These are phyloP conservation scores for Cherax destructor DNA, from an alignment of 1,140 invertebrate genomes.

Conservation along the genomic window DNA sequence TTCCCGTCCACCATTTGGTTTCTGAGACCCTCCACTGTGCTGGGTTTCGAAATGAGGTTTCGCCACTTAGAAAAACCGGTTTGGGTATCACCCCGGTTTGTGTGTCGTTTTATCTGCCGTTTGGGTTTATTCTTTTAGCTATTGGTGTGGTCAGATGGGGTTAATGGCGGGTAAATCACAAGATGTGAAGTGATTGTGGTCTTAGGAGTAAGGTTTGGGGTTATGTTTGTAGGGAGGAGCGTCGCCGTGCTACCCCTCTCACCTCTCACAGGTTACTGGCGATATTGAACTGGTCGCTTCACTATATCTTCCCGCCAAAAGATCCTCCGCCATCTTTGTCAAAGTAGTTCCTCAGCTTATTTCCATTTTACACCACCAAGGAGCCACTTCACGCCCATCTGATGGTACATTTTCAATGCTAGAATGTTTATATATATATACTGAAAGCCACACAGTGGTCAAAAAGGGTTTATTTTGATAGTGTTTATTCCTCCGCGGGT, in stretches of 20 bases:
- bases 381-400: neutral
- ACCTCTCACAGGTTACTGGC: conserved; percentile 57
- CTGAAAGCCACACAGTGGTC: neutral
- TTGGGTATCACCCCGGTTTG: neutral
- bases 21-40: conserved; percentile 50
- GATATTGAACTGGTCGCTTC: conserved; percentile 48
- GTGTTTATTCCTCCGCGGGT: neutral
- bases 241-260: neutral
- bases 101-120: neutral
- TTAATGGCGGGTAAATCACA: too few relatives aligned
- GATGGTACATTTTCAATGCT: neutral
- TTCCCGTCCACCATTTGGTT: conserved; percentile 55
- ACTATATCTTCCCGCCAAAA: conserved; percentile 62
- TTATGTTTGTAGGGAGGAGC: neutral
- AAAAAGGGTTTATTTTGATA: neutral
- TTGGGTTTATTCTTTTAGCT: too few relatives aligned
- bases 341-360: conserved; percentile 8
- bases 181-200: too few relatives aligned
- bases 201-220: neutral
- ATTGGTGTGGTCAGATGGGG: neutral
- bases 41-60: neutral
- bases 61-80: neutral
- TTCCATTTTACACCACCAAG: neutral
- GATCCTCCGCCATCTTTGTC: conserved; percentile 18
- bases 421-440: neutral